phyloP scores from a whole-genome alignment of 2,797 vertebrate species.

The Apodemus agrarius region DNA sequence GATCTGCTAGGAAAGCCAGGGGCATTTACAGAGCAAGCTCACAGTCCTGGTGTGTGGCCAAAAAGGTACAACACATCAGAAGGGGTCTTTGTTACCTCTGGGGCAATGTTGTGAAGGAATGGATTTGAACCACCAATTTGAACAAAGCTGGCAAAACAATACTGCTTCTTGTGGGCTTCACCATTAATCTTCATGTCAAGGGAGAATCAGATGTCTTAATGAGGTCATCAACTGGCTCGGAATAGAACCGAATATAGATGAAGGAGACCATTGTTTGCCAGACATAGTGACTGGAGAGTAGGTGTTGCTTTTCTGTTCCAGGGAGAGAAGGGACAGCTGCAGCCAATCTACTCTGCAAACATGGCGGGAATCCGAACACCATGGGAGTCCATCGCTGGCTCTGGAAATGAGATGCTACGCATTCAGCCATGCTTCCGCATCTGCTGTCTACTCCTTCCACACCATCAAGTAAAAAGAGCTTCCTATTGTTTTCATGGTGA shows the following conservation, averaged over 20 bases:
- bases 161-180: constrained; percentile 17
- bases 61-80: not conserved
- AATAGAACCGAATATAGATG: not conserved
- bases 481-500: not conserved
- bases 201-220: constrained; percentile 14
- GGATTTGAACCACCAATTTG: not conserved
- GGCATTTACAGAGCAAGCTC: not conserved
- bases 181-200: constrained; percentile 34
- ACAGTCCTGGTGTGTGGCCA: not conserved
- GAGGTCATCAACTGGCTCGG: not conserved
- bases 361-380: too few species aligned
- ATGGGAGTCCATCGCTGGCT: rapidly evolving
- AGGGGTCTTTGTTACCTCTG: constrained; percentile 9
- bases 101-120: constrained; percentile 42
- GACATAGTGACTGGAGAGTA: not conserved
- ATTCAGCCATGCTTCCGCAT: not conserved
- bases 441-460: not conserved
- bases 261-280: constrained; percentile 3
- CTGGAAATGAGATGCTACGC: not conserved
- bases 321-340: not conserved
- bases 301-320: not conserved
- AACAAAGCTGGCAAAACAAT: constrained; percentile 64
- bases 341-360: rapidly evolving
- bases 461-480: not conserved
- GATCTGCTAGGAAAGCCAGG: not conserved